These are phyloP conservation scores for Anhinga anhinga DNA, from an alignment of 2,113 vertebrate genomes.

Conservation along the genomic window DNA sequence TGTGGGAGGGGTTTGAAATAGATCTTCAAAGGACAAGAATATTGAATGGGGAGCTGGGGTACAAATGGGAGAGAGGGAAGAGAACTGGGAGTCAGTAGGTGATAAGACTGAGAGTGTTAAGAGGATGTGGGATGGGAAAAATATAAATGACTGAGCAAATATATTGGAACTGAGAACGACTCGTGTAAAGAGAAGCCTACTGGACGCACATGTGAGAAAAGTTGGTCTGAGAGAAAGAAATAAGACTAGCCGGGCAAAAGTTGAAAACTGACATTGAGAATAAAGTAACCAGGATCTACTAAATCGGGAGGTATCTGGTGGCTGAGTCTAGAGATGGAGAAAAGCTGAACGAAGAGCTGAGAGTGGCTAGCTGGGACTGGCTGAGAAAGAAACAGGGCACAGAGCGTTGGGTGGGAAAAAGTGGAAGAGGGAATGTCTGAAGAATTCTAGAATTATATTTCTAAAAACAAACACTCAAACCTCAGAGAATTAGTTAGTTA, in stretches of 20 bases:
- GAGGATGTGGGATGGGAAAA: conserved; percentile 14
- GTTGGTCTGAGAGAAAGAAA: neutral
- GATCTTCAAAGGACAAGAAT: neutral
- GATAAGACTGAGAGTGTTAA: neutral
- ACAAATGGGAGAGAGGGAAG: neutral
- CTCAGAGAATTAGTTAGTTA: neutral
- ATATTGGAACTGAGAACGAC: conserved; percentile 2
- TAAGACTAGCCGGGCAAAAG: neutral
- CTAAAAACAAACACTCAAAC: neutral
- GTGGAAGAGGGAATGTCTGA: neutral
- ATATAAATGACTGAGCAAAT: neutral
- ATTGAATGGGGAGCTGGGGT: neutral
- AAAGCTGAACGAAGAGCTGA: neutral
- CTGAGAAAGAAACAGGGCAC: neutral
- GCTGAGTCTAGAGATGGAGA: neutral
- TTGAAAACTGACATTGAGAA: neutral
- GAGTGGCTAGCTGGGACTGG: neutral
- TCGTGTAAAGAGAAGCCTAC: neutral
- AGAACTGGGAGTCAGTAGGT: neutral
- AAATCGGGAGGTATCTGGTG: neutral
- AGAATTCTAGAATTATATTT: neutral
- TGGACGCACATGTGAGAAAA: neutral
- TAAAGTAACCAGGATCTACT: neutral
- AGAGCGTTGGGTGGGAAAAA: neutral
- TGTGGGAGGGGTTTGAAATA: neutral